Evolutionary conservation across 1,140 invertebrate species (phyloP), one percentile per base, ranked within the genome.

Genomic region (Aphaenogaster rudis): DNA sequence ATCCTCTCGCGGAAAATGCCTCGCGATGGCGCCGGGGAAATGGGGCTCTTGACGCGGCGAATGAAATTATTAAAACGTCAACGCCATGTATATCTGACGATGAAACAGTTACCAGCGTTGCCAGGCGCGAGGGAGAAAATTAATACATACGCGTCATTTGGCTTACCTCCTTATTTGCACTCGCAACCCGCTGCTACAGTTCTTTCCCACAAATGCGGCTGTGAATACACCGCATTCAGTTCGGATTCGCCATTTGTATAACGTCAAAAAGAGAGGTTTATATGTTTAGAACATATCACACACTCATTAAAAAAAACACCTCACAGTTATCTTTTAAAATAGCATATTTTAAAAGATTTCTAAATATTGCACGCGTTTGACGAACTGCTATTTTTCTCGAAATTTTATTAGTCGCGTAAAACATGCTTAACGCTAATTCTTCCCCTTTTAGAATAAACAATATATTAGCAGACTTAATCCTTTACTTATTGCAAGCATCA

Each of bases 11-110:
- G 76, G 81, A 88, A 79, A 87, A 86, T 77, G 64, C 42, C 77
- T 88, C 71, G 82, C 48, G 33, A 67, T 54, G 87, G 45, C 76
- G 54, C 78, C 57, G 36, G 69, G 76, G 67, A 88, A 88, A 54
- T 42, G 79, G 86, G 82, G 74, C 79, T 85, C 69, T 87, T 77
- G 90, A 81, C 81, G 88, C 76, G 77, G 45, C 88, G 86, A 91
- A 91, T 91, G 90, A 91, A 91, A 91, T 91, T 91, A 91, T 91
- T 91, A 91, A 91, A 91, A 91, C 88, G 90, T 91, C 90, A 91
- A 89, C 90, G 88, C 88, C 90, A 91, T 78, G 90, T 90, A 91
- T 61, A 69, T 77, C 69, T 33, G 88, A 66, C 72, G 87, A 84
- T 80, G 87, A 86, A 84, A 88, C 71, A 64, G 76, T 50, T 82